These are phyloP conservation scores for Polypterus senegalus DNA, from an alignment of 2,113 vertebrate genomes.

Conservation along the genomic window DNA sequence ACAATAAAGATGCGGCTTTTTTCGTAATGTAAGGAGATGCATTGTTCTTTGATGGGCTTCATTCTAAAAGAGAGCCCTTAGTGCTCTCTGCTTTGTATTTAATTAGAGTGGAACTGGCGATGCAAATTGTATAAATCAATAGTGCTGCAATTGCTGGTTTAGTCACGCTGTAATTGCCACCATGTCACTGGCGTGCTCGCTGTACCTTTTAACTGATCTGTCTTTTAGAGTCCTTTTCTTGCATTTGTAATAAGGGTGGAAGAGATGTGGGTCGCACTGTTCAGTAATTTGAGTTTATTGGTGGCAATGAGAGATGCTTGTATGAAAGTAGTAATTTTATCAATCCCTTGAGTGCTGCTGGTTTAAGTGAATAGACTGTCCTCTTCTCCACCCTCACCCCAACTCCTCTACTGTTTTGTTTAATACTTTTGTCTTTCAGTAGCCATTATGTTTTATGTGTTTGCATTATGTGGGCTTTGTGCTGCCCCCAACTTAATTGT, in stretches of 20 bases:
- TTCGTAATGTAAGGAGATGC: not conserved
- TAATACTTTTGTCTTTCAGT: too few species aligned
- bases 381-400: too few species aligned
- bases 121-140: slow-evolving; percentile 6
- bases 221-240: not conserved
- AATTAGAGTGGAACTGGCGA: not conserved
- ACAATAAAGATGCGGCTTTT: not conserved
- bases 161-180: slow-evolving; percentile 12
- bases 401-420: too few species aligned
- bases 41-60: not conserved
- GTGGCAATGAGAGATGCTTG: too few species aligned
- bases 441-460: too few species aligned
- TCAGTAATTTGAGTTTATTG: too few species aligned
- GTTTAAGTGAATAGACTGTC: too few species aligned
- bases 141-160: slow-evolving; percentile 7
- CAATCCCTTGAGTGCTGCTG: too few species aligned
- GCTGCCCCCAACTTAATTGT: too few species aligned
- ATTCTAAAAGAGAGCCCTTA: not conserved
- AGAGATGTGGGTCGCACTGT: too few species aligned
- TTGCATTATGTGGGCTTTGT: too few species aligned
- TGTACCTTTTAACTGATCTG: slow-evolving; percentile 5
- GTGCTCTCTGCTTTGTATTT: not conserved
- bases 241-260: not conserved
- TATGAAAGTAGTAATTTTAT: too few species aligned
- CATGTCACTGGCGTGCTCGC: slow-evolving; percentile 3